These are phyloP conservation scores for Macaca mulatta DNA, from an alignment of 2,113 vertebrate species.

Conservation along the genomic window DNA sequence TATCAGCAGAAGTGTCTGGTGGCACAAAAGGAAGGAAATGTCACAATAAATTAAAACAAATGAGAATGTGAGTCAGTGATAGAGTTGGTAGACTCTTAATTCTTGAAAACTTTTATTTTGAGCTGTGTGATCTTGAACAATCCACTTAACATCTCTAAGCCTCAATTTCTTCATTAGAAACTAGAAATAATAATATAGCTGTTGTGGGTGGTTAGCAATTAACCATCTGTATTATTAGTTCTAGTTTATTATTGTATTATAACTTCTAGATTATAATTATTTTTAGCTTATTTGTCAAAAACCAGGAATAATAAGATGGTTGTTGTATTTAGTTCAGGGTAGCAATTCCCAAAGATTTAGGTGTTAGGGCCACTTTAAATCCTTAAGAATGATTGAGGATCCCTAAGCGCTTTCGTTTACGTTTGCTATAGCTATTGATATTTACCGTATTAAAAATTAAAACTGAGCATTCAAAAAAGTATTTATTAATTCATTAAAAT, in stretches of 20 bases:
- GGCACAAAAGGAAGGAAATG: no score
- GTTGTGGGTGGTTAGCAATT: not conserved
- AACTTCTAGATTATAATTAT: not conserved
- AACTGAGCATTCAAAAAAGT: not conserved
- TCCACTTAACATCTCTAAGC: not conserved
- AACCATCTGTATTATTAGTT: not conserved
- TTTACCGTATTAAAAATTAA: not conserved
- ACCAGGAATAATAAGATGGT: not conserved
- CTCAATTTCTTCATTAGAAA: not conserved
- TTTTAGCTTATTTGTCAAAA: not conserved
- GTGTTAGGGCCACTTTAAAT: not conserved
- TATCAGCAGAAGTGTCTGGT: not conserved
- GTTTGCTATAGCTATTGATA: not conserved
- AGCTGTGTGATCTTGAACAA: not conserved
- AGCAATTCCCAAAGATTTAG: not conserved
- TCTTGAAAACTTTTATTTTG: not conserved
- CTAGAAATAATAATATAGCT: not conserved
- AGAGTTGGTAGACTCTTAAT: not conserved
- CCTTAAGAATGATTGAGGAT: not conserved
- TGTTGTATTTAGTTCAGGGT: not conserved
- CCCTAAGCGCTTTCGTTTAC: not conserved
- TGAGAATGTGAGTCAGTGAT: not conserved
- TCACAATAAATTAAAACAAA: not conserved
- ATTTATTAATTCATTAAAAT: slow-evolving; percentile 2
- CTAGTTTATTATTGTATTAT: not conserved